Evolutionary conservation across 2,113 vertebrate species (phyloP), one percentile per base, ranked within the genome.

Genomic region (Arizona elegans): DNA sequence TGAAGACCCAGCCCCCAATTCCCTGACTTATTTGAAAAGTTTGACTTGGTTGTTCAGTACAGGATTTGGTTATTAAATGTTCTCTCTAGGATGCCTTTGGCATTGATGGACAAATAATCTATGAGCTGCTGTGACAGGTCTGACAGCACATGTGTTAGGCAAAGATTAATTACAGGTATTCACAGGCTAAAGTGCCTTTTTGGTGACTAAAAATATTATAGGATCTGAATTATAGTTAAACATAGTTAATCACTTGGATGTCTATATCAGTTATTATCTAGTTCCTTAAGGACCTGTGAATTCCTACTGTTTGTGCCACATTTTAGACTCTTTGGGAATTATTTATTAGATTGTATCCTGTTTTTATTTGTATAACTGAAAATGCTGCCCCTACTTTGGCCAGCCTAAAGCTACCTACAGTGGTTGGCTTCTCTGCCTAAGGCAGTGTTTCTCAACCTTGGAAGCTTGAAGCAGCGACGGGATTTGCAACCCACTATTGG

Each of bases 141-240:
- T 94, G 95, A 94, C 94, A 97, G 95, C 92, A 92, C 70, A 94
- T 87, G 56, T 54, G 93, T 95, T 93, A 88, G 91, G 88, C 89
- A 94, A 93, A 93, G 91, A 95, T 95, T 96, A 95, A 97, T 96
- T 97, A 93, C 92, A 95, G 94, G 95, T 96, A 94, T 65, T 90
- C 6, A 96, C 94, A 52, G 43, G 91, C 33, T 94, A 94, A 96
- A 92, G 87, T 91, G 95, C 93, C 96, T 96, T 95, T 94, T 75
- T 94, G 94, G 56, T 86, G 91, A 93, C 91, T 95, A 93, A 96
- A 95, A 93, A 43, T 81, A 81, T 38, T 94, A 90, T 81, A 81
- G 94, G 65, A 90, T 96, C 93, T 93, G 95, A 97, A 95, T 96
- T 91, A 92, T 11, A 94, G 90, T 10, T 94, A 96, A 96, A 95